Percentiles rank a stretch among this genome's conserved stretches.
Evolutionary conservation across 2,888 invertebrate species (phyloP).

Genomic region (Sylvicola cinctus): DNA sequence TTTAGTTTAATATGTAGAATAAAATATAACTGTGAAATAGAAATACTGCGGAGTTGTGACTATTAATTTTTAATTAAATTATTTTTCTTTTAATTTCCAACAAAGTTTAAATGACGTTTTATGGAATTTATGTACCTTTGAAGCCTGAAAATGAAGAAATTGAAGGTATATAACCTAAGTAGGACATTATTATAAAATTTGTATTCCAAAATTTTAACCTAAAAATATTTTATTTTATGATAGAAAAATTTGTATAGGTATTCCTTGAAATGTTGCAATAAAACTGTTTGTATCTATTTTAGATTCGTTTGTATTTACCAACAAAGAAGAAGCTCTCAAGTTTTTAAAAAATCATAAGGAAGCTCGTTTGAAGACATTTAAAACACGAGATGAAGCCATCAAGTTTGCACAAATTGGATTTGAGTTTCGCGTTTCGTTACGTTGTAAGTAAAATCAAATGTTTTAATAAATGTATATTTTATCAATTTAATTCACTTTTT

Average conservation of each 20-base stretch:
- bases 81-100: neutral
- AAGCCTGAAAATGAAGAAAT: neutral
- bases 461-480: neutral
- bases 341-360: slow-evolving; percentile 55
- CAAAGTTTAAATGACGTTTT: neutral
- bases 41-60: too few relatives aligned
- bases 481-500: neutral
- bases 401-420: slow-evolving; percentile 51
- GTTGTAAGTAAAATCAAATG: neutral
- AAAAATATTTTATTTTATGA: too few relatives aligned
- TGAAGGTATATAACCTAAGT: neutral
- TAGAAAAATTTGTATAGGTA: too few relatives aligned
- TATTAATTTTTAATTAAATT: neutral
- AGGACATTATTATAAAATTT: too few relatives aligned
- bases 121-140: neutral
- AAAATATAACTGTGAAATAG: too few relatives aligned
- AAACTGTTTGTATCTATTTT: too few relatives aligned
- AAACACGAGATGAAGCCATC: slow-evolving; percentile 48
- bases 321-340: slow-evolving; percentile 52
- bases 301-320: slow-evolving; percentile 33
- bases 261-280: neutral
- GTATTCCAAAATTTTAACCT: too few relatives aligned
- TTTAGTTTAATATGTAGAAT: too few relatives aligned
- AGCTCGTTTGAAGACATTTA: slow-evolving; percentile 63
- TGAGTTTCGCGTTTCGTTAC: slow-evolving; percentile 23